Evolutionary conservation across 1,140 invertebrate genomes (phyloP), one percentile per base, ranked within the genome.

Genomic region (Bilobella aurantiaca): DNA sequence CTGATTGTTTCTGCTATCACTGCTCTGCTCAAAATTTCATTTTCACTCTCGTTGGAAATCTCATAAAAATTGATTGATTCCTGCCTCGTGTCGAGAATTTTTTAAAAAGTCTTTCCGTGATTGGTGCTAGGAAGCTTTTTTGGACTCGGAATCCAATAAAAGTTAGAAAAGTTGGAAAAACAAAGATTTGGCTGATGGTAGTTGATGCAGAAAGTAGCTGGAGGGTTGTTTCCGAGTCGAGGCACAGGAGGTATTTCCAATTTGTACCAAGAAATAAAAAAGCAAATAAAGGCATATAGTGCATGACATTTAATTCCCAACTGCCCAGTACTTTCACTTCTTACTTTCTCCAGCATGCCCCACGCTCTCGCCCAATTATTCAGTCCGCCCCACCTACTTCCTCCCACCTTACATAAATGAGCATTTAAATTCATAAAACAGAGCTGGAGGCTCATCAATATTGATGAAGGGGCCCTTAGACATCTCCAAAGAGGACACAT

Each of bases 221-320:
- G 74, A 53, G 49, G 49, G 49, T 53, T 23, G 5, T 23, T 53
- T 53, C 49, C 49, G 25, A 78, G 78, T 61, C 8, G 49, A 18
- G 5, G 49, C 5, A 23, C 8, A 53, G 8, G 21, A 53, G 49
- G 23, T 16, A 16, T 53, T 53, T 53, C 21, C 49, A 53, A 53
- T 53, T 53, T 53, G 12, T 53, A 18, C 49, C 23, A 12, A 53
- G 25, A 23, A 18, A 53, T 16, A 53, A 23, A 53, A 53, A 53
- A 23, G 23, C 12, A 53, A 53, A 53, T 12, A 16, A 53, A 53
- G 49, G 53, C 53, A 56, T 12, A n/a, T 8, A n/a, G n/a, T 21
- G 23, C 53, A 56, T 8, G 5, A 56, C 53, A 56, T 21, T n/a
- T 21, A n/a, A 56, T 56, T 56, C 53, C n/a, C 53, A 21, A n/a